Evolutionary conservation across 1,140 invertebrate species (phyloP).

Genomic region (Kradibia gibbosae): DNA sequence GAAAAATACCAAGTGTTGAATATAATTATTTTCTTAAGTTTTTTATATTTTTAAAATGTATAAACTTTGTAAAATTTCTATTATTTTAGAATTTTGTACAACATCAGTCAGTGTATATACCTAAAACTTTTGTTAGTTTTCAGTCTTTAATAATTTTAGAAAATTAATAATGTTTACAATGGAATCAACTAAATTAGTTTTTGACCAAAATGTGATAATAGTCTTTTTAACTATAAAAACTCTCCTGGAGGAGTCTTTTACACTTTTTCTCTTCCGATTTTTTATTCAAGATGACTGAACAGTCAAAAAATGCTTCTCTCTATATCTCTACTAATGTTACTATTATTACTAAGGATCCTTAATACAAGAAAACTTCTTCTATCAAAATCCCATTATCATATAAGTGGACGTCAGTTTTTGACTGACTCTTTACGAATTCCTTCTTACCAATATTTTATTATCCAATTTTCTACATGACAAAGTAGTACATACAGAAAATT

Average conservation of each 20-base stretch:
- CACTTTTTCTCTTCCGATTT: slow-evolving; percentile 9
- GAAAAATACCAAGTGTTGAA: too few relatives aligned
- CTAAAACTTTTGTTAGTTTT: not conserved
- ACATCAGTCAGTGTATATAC: not conserved
- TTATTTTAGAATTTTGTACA: not conserved
- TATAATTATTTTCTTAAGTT: too few relatives aligned
- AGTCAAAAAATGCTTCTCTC: not conserved
- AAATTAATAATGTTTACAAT: slow-evolving; percentile 39
- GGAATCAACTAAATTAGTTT: slow-evolving; percentile 34
- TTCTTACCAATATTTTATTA: not conserved
- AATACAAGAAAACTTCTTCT: slow-evolving; percentile 40
- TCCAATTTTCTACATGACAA: not conserved
- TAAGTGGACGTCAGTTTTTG: slow-evolving; percentile 22
- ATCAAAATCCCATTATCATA: slow-evolving; percentile 45
- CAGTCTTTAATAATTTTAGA: slow-evolving; percentile 20
- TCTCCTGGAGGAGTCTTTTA: slow-evolving; percentile 26
- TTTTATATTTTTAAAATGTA: not conserved
- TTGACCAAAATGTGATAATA: slow-evolving; percentile 23
- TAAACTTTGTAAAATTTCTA: not conserved
- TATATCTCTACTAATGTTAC: not conserved
- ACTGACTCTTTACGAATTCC: not conserved
- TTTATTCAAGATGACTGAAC: slow-evolving; percentile 3
- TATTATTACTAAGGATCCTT: not conserved
- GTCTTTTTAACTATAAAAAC: slow-evolving; percentile 46
- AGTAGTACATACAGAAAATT: slow-evolving; percentile 19